Evolutionary conservation across 2,113 vertebrate genomes (phyloP), one percentile per base, ranked within the genome.

Genomic region (Zosterops pallidus): DNA sequence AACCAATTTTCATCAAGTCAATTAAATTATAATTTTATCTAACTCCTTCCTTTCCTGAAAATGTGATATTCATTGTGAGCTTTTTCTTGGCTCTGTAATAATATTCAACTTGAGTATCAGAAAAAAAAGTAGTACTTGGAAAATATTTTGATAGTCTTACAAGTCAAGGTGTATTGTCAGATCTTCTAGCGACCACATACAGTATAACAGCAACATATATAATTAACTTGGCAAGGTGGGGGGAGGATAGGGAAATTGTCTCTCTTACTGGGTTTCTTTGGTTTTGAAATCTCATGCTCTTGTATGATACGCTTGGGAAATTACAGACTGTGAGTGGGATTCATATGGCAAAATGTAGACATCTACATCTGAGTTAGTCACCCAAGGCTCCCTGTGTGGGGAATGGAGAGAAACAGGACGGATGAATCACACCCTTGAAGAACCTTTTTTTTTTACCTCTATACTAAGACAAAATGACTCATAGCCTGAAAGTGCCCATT

Each of bases 281-380:
- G 68, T 90, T 93, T 86, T 90, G 86, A 78, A 92, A 80, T 94
- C 56, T 90, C 56, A 63, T 90, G 76, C 52, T 90, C 52, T 90
- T 92, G 42, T 76, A 67, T 47, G 77, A 83, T 83, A 23, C 18
- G 7, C 80, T 74, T 0, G 16, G 69, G 83, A 83, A 92, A 89
- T 86, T 93, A 60, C 94, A 97, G 95, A 89, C 95, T 95, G 95
- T 97, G 96, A 97, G 95, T 96, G 94, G 96, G 96, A 93, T 89
- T 96, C 69, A 16, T 59, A 74, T 83, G 64, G 94, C 72, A 78
- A 95, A 94, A 94, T 89, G 94, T 91, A 95, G 94, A 94, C 29
- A 76, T 96, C 91, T 89, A 94, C 76, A 63, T 94, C 76, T 90
- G 94, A 94, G 91, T 95, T 96, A 96, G 92, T 97, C 94, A 96